phyloP scores from a whole-genome alignment of 2,888 invertebrate species.

The Alsophila aescularia region DNA sequence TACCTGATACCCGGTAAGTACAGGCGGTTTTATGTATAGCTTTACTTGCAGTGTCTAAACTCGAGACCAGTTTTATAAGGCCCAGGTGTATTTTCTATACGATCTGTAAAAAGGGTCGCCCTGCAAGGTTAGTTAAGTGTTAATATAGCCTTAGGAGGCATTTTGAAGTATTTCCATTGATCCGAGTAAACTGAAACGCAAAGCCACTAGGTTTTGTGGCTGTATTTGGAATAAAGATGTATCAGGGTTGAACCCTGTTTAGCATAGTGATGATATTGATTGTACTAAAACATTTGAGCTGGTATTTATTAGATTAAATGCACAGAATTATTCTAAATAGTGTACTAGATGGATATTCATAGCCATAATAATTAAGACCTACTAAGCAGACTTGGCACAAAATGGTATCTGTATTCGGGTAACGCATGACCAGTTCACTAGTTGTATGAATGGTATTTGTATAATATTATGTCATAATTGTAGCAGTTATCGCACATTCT shows the following conservation, averaged over 20 bases:
- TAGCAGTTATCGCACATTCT: slow-evolving; percentile 6
- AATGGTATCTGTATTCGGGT: slow-evolving; percentile 7
- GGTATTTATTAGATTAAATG: slow-evolving; percentile 13
- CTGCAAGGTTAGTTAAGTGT: slow-evolving; percentile 6
- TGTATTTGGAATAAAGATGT: not conserved
- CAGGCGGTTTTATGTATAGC: not conserved
- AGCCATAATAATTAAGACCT: not conserved
- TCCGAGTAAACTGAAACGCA: slow-evolving; percentile 23
- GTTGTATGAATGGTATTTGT: slow-evolving; percentile 2
- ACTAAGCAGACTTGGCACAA: not conserved
- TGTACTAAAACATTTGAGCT: slow-evolving; percentile 5
- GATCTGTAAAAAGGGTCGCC: not conserved
- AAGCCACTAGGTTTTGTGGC: slow-evolving; percentile 12
- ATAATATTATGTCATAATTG: not conserved
- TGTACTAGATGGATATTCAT: not conserved
- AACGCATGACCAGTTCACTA: not conserved
- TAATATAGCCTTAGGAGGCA: not conserved
- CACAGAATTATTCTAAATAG: not conserved
- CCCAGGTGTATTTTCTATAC: not conserved
- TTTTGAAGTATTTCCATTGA: not conserved
- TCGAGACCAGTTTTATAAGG: not conserved
- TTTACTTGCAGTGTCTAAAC: not conserved
- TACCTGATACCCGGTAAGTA: not conserved
- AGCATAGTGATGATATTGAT: slow-evolving; percentile 7
- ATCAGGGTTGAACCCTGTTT: slow-evolving; percentile 16